Evolutionary conservation across 2,113 vertebrate genomes (phyloP), one percentile per base, ranked within the genome.

Genomic region (Scomber colias): DNA sequence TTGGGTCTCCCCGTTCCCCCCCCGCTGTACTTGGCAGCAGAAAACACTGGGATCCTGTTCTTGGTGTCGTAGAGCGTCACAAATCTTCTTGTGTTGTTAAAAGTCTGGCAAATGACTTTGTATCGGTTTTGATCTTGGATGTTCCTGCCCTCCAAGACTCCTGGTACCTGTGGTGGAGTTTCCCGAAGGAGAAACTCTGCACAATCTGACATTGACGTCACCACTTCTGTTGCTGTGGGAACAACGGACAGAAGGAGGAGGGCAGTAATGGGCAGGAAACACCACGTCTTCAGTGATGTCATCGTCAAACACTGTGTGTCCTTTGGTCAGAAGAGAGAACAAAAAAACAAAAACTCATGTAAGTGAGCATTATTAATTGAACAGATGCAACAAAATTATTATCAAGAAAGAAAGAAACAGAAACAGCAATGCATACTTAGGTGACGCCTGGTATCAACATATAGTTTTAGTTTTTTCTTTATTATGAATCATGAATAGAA

Each of bases 21-120:
- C 5, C n/a, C 44, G 16, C 0, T 59, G 71, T 53, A 90, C 27
- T 16, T 87, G 64, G 53, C 76, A 7, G 84, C 88, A 51, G 90
- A 92, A 84, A 90, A 92, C 73, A 89, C 84, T 9, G 90, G 90
- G 11, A 89, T 92, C 82, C 27, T 86, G 65, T 81, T 82, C 0
- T 0, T 1, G 0, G 31, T 80, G 73, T 91, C 82, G 1, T 89
- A 92, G 27, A 90, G 83, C 4, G 88, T 90, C 54, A 88, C 53
- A 69, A 86, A 90, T 5, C 17, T 49, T 12, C 15, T 64, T 0
- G 0, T 3, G 14, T 76, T 10, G 0, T 10, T 4, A 3, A 10
- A 86, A 3, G 50, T 66, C 70, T 91, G 90, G 75, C 88, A 91
- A 6, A 90, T 85, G 16, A 35, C 3, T 53, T 85, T 89, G 54